Evolutionary conservation across 2,797 vertebrate genomes (phyloP).

Genomic region (Natrix natrix): DNA sequence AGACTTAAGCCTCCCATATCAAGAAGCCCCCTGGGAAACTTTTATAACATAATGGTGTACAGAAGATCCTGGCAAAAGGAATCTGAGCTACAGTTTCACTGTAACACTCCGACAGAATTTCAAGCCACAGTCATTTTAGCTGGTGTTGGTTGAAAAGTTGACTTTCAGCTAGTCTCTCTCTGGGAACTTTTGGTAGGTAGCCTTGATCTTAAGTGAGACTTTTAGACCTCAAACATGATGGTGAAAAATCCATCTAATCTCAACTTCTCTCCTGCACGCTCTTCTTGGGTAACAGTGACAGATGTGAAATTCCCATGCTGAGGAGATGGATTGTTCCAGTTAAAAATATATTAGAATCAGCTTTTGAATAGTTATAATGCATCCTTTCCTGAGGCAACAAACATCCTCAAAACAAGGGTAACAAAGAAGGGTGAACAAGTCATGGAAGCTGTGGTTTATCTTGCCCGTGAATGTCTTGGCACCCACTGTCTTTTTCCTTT

Average conservation of each 20-base stretch:
- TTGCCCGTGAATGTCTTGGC: neutral
- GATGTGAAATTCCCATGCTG: neutral
- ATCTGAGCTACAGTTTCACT: neutral
- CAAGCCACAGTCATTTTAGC: neutral
- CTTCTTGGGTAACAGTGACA: neutral
- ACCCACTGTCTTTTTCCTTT: slow-evolving; percentile 39
- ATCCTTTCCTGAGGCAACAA: neutral
- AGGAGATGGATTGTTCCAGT: neutral
- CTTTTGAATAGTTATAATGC: neutral
- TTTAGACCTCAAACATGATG: neutral
- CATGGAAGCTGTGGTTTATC: neutral
- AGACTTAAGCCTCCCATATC: neutral
- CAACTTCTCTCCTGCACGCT: neutral
- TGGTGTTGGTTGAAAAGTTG: neutral
- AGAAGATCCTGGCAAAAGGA: neutral
- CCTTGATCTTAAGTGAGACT: neutral
- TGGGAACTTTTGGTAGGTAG: neutral
- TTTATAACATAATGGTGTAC: neutral
- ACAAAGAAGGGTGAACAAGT: neutral
- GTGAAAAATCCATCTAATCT: neutral
- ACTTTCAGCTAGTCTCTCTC: neutral
- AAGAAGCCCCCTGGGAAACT: neutral
- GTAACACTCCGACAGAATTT: neutral
- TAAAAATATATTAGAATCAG: neutral
- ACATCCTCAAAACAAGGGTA: neutral